Evolutionary conservation across 2,888 invertebrate species (phyloP).

Genomic region (Sphaerophoria rueppellii): DNA sequence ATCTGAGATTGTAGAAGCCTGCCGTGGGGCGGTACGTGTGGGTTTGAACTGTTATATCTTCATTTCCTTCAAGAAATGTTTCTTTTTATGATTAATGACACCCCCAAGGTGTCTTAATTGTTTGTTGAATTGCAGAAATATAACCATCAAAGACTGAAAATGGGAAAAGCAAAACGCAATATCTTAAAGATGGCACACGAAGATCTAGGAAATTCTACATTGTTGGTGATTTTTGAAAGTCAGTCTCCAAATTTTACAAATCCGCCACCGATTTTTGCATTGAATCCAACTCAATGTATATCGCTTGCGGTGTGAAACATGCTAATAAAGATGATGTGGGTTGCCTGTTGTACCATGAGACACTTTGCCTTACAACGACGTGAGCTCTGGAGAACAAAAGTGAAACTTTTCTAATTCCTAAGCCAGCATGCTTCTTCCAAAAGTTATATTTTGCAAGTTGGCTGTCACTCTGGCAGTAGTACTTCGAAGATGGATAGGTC

Average conservation of each 20-base stretch:
- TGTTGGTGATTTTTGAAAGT: slow-evolving; percentile 15
- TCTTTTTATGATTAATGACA: slow-evolving; percentile 55
- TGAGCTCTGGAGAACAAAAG: slow-evolving; percentile 65
- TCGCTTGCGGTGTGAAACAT: slow-evolving; percentile 61
- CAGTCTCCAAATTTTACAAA: slow-evolving; percentile 2
- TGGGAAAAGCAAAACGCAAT: slow-evolving; percentile 2
- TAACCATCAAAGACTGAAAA: slow-evolving; percentile 3
- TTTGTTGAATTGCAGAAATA: slow-evolving; percentile 17
- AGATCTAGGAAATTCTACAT: neutral
- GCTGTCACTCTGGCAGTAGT: neutral
- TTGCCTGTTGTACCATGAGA: slow-evolving; percentile 43
- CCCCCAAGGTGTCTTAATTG: slow-evolving; percentile 42
- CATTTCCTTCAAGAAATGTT: slow-evolving; percentile 24
- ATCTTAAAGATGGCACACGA: neutral
- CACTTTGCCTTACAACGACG: slow-evolving; percentile 38
- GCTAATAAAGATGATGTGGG: slow-evolving; percentile 57
- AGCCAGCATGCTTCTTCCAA: neutral
- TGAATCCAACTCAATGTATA: too few species aligned
- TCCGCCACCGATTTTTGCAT: too few species aligned
- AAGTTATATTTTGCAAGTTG: neutral
- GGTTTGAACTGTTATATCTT: slow-evolving; percentile 33
- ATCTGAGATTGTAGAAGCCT: slow-evolving; percentile 21
- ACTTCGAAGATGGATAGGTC: too few species aligned
- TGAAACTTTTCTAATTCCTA: slow-evolving; percentile 56
- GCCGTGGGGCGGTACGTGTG: neutral